Conservation (phyloP, 2,113 vertebrate genomes). For the Xerus inauris region DNA sequence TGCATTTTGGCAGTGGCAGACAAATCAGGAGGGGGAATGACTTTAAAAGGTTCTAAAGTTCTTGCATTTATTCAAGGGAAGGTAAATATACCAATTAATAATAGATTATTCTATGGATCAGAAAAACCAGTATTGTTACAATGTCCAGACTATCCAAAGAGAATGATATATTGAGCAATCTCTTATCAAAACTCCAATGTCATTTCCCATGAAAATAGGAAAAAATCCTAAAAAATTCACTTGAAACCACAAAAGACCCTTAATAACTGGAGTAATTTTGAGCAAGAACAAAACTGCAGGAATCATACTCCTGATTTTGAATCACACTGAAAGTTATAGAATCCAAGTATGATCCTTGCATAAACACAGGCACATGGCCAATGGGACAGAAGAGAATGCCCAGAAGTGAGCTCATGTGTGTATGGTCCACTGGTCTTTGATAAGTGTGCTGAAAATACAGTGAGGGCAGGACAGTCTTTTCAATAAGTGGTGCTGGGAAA, state of each 20-base stretch:
- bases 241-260: too few species aligned
- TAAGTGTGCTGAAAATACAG: too few species aligned
- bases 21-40: neutral
- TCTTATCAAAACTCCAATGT: too few species aligned
- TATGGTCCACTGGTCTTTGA: too few species aligned
- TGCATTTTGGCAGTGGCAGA: neutral
- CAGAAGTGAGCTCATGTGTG: neutral
- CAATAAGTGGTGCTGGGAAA: neutral
- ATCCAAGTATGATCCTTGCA: neutral
- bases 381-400: neutral
- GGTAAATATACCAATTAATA: neutral
- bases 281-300: neutral
- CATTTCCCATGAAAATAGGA: too few species aligned
- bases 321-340: neutral
- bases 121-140: neutral
- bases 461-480: neutral
- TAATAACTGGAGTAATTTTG: neutral
- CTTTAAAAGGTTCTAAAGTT: too few species aligned
- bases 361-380: too few species aligned
- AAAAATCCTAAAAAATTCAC: too few species aligned
- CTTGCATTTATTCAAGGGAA: neutral
- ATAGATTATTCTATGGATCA: neutral
- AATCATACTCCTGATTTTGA: neutral
- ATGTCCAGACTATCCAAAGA: too few species aligned
- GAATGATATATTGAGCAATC: too few species aligned